Evolutionary conservation across 2,797 vertebrate species (phyloP), one percentile per base, ranked within the genome.

Genomic region (Epinephelus malabaricus): DNA sequence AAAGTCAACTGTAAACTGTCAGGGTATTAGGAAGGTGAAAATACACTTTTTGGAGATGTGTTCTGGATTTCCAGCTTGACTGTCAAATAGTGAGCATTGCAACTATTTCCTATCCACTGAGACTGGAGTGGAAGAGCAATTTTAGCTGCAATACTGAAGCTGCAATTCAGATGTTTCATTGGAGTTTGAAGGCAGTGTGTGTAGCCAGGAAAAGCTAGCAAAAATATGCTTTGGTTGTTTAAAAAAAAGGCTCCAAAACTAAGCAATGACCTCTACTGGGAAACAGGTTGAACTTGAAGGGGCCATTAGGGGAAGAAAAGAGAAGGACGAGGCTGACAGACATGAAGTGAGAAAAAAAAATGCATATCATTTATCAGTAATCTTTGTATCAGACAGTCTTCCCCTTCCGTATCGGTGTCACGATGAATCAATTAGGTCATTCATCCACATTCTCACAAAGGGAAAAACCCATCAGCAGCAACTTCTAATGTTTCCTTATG

Each of bases 401-500:
- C 73, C 64, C 65, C 83, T 79, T 87, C 84, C 30, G 62, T 80
- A 68, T 81, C 25, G 66, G 61, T 91, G 92, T 94, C 93, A 76
- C 27, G 61, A 73, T 58, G 50, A 91, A 93, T 95, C 84, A 85
- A 50, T 88, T 83, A 69, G 69, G 77, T 86, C 85, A 89, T 94
- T 90, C 74, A 82, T 95, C 86, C 72, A 68, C 64, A n/a, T 59
- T 78, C 79, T 86, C 56, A 61, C 65, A 82, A 88, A 79, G 82
- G 82, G 79, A 45, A 75, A 86, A 88, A 74, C 72, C 82, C 85
- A 91, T 91, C 86, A 89, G 79, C 76, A 47, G 72, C 70, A 21
- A 74, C 88, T 78, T 89, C 92, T 93, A 88, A 87, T 73, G 76
- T 96, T 95, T 94, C 93, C 91, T 88, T 90, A 51, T 47, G 76